Evolutionary conservation across 92 coral and sea anemone species (phyloP).

Genomic region (Parazoanthus darwini): DNA sequence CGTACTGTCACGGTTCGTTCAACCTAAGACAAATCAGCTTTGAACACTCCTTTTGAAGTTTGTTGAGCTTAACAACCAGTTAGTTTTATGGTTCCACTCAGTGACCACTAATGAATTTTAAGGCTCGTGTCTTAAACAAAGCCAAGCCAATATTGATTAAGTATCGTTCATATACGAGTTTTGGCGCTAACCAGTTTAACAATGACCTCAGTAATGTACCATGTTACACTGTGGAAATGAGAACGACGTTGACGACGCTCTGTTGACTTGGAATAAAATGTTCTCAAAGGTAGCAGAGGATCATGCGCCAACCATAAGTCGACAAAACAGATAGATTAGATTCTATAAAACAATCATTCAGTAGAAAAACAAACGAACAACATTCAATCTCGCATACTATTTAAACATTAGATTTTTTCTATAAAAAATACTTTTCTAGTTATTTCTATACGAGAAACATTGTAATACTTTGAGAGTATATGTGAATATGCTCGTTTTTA

Average conservation of each 20-base stretch:
- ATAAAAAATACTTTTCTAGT: no score
- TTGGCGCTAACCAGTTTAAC: slow-evolving; percentile 27
- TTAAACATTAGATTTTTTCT: no score
- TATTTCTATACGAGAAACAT: no score
- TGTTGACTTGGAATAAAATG: neutral
- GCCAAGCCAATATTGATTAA: slow-evolving; percentile 45
- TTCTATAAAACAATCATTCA: no score
- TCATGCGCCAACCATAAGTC: slow-evolving; percentile 33
- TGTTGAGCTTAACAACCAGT: no score
- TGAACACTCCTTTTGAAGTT: no score
- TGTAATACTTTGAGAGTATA: no score
- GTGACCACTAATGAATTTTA: slow-evolving; percentile 34
- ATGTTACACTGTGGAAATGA: slow-evolving; percentile 23
- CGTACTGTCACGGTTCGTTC: no score
- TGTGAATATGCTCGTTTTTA: no score
- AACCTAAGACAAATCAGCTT: no score
- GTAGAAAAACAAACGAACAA: no score
- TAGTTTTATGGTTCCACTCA: slow-evolving; percentile 22
- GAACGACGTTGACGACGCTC: neutral
- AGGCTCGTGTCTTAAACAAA: slow-evolving; percentile 36
- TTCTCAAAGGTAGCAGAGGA: slow-evolving; percentile 20
- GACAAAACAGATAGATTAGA: neutral
- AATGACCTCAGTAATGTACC: slow-evolving; percentile 30
- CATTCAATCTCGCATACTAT: no score
- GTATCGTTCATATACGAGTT: slow-evolving; percentile 43